These are phyloP conservation scores for Phlogophora meticulosa DNA, from an alignment of 2,888 invertebrate genomes.

Conservation along the genomic window DNA sequence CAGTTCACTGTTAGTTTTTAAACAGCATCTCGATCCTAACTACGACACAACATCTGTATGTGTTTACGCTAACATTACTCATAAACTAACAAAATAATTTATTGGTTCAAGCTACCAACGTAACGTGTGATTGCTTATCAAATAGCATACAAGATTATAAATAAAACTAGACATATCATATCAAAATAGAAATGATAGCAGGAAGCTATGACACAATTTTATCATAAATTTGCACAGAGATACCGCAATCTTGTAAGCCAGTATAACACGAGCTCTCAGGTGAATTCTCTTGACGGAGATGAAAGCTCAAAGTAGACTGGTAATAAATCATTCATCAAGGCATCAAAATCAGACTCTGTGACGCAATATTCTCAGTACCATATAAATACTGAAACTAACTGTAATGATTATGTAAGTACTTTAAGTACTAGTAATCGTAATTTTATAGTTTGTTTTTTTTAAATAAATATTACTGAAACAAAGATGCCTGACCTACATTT, in stretches of 20 bases:
- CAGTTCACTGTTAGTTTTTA: too few relatives aligned
- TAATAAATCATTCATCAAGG: slow-evolving; percentile 49
- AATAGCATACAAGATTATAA: slow-evolving; percentile 18
- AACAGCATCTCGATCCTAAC: background rate
- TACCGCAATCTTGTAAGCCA: slow-evolving; percentile 29
- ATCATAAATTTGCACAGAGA: slow-evolving; percentile 60
- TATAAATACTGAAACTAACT: slow-evolving; percentile 15
- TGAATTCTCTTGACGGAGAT: slow-evolving; percentile 3
- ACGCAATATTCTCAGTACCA: slow-evolving; percentile 38
- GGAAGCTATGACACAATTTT: slow-evolving; percentile 46
- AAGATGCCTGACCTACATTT: slow-evolving; percentile 35
- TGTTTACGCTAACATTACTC: background rate
- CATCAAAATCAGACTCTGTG: slow-evolving; percentile 28
- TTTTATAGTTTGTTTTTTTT: background rate
- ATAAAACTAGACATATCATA: slow-evolving; percentile 24
- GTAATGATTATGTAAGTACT: slow-evolving; percentile 34
- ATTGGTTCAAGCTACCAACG: slow-evolving; percentile 24
- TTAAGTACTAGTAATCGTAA: background rate
- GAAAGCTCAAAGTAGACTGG: slow-evolving; percentile 50
- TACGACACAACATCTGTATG: background rate
- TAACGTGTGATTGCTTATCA: slow-evolving; percentile 1
- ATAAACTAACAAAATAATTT: slow-evolving; percentile 26
- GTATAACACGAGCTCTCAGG: slow-evolving; percentile 24
- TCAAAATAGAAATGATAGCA: slow-evolving; percentile 32
- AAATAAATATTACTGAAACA: background rate